Evolutionary conservation across 1,140 invertebrate species (phyloP), one percentile per base, ranked within the genome.

Genomic region (Atta cephalotes): DNA sequence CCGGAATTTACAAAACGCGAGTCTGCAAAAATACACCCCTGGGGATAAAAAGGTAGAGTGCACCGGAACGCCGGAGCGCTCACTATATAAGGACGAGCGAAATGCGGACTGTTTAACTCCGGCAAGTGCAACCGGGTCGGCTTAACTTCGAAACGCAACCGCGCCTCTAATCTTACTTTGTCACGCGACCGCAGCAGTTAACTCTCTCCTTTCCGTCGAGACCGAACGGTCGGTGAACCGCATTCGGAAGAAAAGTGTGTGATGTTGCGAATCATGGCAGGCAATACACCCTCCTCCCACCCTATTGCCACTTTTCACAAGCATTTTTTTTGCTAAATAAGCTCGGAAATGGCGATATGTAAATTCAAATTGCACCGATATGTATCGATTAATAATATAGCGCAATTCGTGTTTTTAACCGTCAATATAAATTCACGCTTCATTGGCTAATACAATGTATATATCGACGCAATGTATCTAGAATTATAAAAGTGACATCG

Each of bases 71-170:
- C 56, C 68, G 66, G 66, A 21, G 39, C 66, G 39, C 18, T 21
- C 39, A 56, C 66, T 72, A 82, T 74, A 82, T 82, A 82, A 82
- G 68, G 56, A 53, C 56, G 68, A 62, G 68, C 58, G 58, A 82
- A 82, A 82, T 74, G 80, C 70, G 80, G 80, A 25, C 68, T 56
- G 68, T 82, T 82, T 82, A 82, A 82, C 68, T 82, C 58, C 14
- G 9, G 51, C 78, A 49, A 82, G 53, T 82, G 39, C 66, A 82
- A 82, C 39, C 80, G 68, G 56, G 80, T 82, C 80, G 68, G 68
- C 68, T 82, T 82, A 82, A 82, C 80, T 82, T 72, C 56, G 68
- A 74, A 82, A 82, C 80, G 80, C 80, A 82, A 82, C 68, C 80
- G 68, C 80, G 80, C 56, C 53, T 72, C 66, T 82, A 82, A 82